Percentiles rank a stretch among this genome's conserved stretches.
These are phyloP conservation scores for Eupithecia centaureata DNA, from an alignment of 2,888 invertebrate species.

Conservation along the genomic window DNA sequence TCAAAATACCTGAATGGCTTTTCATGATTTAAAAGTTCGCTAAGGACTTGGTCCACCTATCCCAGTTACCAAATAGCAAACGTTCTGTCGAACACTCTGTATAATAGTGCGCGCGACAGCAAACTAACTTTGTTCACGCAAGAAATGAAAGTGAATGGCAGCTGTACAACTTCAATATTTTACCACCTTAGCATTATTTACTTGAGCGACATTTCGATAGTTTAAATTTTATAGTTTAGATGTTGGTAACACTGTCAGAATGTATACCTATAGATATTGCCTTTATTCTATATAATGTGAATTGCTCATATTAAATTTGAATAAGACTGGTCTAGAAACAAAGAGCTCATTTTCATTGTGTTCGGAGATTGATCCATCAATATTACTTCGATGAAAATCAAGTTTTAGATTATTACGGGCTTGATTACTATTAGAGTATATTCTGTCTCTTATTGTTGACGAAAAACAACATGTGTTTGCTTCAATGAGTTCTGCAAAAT, in stretches of 20 bases:
- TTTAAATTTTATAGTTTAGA: slow-evolving; percentile 34
- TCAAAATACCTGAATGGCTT: too few relatives aligned
- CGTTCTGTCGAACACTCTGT: too few relatives aligned
- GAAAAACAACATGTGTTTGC: background rate
- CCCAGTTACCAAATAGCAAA: too few relatives aligned
- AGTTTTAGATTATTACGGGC: background rate
- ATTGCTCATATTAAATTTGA: background rate
- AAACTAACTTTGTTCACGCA: slow-evolving; percentile 74
- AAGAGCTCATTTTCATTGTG: background rate
- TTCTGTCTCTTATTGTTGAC: background rate
- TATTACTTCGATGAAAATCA: background rate
- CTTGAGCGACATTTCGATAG: slow-evolving; percentile 32
- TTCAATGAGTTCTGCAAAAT: background rate
- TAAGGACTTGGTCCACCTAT: too few relatives aligned
- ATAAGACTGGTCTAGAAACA: background rate
- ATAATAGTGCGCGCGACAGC: slow-evolving; percentile 51
- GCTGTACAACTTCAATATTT: slow-evolving; percentile 46
- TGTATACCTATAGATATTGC: background rate
- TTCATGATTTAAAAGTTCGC: too few relatives aligned
- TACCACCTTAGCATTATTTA: slow-evolving; percentile 42
- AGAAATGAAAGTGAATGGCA: slow-evolving; percentile 78
- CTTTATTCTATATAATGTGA: background rate
- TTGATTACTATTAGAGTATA: background rate
- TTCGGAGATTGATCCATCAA: background rate
- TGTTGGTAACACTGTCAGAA: slow-evolving; percentile 27